Conservation (phyloP, 2,113 vertebrate species). For the Elgaria multicarinata region DNA sequence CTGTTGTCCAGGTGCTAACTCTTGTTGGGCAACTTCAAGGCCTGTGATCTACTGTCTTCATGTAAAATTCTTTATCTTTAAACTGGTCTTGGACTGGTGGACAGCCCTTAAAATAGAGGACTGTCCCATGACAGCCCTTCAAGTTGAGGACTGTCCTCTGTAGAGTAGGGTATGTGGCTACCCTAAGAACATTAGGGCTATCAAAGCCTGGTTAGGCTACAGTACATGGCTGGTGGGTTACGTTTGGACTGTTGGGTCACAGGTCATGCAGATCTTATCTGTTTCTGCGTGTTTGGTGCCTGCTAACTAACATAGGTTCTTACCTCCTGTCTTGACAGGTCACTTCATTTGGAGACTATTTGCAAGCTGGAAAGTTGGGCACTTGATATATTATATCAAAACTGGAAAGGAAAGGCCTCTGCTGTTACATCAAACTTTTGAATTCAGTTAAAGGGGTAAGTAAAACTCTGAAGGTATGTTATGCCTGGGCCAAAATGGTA, state of each 20-base stretch:
- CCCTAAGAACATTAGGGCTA: neutral
- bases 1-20: no score
- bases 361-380: neutral
- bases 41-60: no score
- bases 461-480: neutral
- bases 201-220: neutral
- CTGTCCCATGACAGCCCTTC: no score
- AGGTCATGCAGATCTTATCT: neutral
- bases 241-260: neutral
- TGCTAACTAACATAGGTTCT: no score
- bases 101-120: no score
- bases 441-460: neutral
- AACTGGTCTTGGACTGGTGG: no score
- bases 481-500: no score
- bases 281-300: neutral
- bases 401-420: neutral
- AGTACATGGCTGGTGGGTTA: neutral
- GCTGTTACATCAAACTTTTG: neutral
- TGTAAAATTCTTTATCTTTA: no score
- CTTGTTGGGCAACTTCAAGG: no score
- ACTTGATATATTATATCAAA: no score
- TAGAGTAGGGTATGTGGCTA: no score
- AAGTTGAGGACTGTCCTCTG: no score
- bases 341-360: neutral
- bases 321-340: neutral